Evolutionary conservation across 2,888 invertebrate genomes (phyloP).

Genomic region (Thysanoteuthis rhombus): DNA sequence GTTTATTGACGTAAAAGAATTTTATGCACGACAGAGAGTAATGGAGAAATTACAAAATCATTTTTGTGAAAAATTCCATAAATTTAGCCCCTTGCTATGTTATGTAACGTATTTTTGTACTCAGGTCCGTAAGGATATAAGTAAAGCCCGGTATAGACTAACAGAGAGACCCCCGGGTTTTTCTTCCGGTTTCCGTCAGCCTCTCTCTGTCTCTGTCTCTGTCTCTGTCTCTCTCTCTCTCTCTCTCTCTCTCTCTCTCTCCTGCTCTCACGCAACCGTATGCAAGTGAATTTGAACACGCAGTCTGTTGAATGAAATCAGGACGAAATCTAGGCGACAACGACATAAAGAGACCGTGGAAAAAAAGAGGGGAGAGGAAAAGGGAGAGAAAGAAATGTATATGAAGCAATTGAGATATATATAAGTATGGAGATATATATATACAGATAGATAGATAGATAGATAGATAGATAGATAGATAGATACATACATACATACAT

Average conservation of each 20-base stretch:
- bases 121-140: background rate
- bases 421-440: background rate
- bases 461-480: background rate
- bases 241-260: background rate
- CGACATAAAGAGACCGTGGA: background rate
- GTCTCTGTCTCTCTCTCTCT: background rate
- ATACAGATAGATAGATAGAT: background rate
- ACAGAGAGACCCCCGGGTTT: background rate
- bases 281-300: background rate
- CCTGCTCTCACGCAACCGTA: background rate
- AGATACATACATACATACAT: too few species aligned
- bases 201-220: background rate
- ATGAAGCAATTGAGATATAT: background rate
- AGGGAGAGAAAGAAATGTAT: background rate
- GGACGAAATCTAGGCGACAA: background rate
- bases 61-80: background rate
- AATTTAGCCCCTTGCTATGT: background rate
- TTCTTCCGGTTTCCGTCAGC: too few species aligned
- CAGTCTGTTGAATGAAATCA: background rate
- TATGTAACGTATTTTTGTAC: background rate
- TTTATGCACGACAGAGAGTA: background rate
- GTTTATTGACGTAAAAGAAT: background rate
- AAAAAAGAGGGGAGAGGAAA: too few species aligned
- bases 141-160: background rate
- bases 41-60: background rate